Evolutionary conservation across 2,113 vertebrate species (phyloP), one percentile per base, ranked within the genome.

Genomic region (Pollimyrus isidori): DNA sequence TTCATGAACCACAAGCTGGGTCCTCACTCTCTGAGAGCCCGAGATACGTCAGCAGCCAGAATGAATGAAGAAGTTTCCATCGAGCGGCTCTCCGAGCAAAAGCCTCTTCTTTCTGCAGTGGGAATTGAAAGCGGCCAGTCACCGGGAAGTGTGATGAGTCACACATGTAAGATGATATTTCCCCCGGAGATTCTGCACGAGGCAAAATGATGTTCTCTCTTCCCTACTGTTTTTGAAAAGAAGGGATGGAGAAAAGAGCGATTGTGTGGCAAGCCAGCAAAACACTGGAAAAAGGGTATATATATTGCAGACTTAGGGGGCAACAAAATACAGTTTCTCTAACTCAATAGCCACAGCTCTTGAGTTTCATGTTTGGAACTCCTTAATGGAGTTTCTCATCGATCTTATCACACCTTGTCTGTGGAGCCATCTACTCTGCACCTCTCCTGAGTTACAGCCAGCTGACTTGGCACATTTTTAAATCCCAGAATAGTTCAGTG

Each of bases 21-120:
- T 50, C 83, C 73, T 50, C 15, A 2, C 35, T 49, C 35, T 80
- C 73, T 1, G 2, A 17, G 73, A 42, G 35, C 30, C 35, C 5
- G 13, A 42, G 30, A 11, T 19, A 80, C 73, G 73, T 80, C 73
- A 80, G 73, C 69, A 26, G 83, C 42, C 10, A 21, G 46, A 48
- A n/a, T 85, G 83, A 85, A 85, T 85, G 46, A 46, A 85, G 83
- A 85, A 85, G 83, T 85, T 85, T 21, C 45, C 46, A 85, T n/a
- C n/a, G 23, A 48, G 83, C 42, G 7, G 83, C 46, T 49, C 46
- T 50, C 83, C 23, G 9, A 85, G 42, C 46, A 49, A 7, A 48
- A 50, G 46, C 42, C 5, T 85, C 83, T 46, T 85, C 83, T 85
- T 21, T 84, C 82, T 48, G 45, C 42, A 26, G 9, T 46, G 10